These are phyloP conservation scores for Brachirus orientalis DNA, from an alignment of 2,113 vertebrate genomes.

Conservation along the genomic window DNA sequence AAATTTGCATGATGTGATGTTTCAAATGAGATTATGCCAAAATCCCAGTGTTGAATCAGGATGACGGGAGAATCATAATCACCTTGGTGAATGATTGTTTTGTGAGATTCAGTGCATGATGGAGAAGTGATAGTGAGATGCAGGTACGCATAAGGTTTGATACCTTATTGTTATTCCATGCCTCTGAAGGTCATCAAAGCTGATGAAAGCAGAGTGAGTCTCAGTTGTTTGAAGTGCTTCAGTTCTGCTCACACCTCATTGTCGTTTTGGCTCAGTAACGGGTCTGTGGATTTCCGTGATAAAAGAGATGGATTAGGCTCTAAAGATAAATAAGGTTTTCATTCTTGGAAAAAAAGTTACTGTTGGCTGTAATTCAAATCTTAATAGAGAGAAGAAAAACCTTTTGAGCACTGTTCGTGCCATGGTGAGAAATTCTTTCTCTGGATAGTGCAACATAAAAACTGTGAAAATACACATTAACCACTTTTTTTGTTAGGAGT, in stretches of 20 bases:
- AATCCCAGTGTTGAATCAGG: too few relatives aligned
- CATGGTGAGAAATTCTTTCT: neutral
- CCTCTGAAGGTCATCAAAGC: neutral
- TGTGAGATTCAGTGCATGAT: neutral
- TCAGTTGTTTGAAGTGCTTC: neutral
- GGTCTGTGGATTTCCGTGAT: neutral
- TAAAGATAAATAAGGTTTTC: slow-evolving; percentile 3
- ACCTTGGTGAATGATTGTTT: too few relatives aligned
- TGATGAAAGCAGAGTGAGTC: slow-evolving; percentile 3
- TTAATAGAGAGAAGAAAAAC: neutral
- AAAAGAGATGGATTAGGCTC: neutral
- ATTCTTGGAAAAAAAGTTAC: neutral
- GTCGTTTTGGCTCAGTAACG: neutral
- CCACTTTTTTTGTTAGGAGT: neutral
- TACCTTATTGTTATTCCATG: neutral
- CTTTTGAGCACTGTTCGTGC: neutral
- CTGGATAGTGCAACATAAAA: neutral
- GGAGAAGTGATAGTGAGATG: neutral
- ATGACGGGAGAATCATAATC: too few relatives aligned
- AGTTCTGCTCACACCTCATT: slow-evolving; percentile 1
- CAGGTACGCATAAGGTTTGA: neutral
- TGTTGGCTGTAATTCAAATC: slow-evolving; percentile 3
- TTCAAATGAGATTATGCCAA: too few relatives aligned
- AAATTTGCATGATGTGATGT: too few relatives aligned
- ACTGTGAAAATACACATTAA: neutral